These are phyloP conservation scores for Tinea semifulvella DNA, from an alignment of 2,888 invertebrate genomes.

Conservation along the genomic window DNA sequence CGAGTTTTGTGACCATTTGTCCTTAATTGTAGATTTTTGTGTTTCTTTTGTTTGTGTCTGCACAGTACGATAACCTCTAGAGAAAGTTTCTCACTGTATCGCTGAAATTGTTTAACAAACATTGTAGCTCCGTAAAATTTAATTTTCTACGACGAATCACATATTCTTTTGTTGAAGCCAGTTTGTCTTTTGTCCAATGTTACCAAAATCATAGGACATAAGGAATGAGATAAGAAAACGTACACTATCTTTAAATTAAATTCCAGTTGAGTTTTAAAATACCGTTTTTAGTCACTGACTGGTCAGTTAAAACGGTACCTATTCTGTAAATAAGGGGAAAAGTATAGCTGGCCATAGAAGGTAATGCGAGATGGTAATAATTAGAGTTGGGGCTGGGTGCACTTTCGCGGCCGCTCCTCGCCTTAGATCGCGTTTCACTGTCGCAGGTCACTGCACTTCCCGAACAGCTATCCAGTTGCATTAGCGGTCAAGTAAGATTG, in stretches of 20 bases:
- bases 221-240: too few species aligned
- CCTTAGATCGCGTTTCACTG: slow-evolving; percentile 45
- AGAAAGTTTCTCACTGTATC: slow-evolving; percentile 1
- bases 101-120: not conserved
- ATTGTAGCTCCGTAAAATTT: too few species aligned
- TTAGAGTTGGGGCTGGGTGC: slow-evolving; percentile 6
- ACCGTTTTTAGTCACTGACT: not conserved
- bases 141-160: too few species aligned
- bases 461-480: not conserved
- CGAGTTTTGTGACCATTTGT: slow-evolving; percentile 3
- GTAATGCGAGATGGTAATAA: slow-evolving; percentile 9
- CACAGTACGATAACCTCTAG: not conserved
- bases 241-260: too few species aligned
- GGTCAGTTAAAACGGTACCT: not conserved
- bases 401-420: slow-evolving; percentile 30
- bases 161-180: too few species aligned
- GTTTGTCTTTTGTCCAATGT: too few species aligned
- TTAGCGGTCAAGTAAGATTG: slow-evolving; percentile 9
- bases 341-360: slow-evolving; percentile 7
- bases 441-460: slow-evolving; percentile 43
- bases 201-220: too few species aligned
- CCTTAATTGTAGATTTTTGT: slow-evolving; percentile 1
- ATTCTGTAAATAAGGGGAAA: slow-evolving; percentile 2
- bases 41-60: slow-evolving; percentile 1
- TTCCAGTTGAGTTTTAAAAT: too few species aligned